These are phyloP conservation scores for Cryptus viduatorius DNA, from an alignment of 2,888 invertebrate species.

Conservation along the genomic window DNA sequence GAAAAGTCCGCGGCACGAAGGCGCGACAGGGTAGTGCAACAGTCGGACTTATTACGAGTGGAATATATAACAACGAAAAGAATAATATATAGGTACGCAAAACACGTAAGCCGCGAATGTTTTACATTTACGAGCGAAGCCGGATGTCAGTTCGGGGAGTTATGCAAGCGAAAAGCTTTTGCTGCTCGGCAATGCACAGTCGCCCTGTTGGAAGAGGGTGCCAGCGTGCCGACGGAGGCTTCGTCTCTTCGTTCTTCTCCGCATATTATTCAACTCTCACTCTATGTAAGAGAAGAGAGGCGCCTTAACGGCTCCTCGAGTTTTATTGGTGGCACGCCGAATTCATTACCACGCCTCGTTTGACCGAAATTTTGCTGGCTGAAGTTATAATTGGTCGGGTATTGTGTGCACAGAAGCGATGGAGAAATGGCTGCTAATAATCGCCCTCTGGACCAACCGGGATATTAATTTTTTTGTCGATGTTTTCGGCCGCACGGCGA, in stretches of 20 bases:
- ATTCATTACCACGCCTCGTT: constrained; percentile 81
- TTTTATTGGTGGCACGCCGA: constrained; percentile 78
- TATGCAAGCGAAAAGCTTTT: constrained; percentile 34
- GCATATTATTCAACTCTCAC: constrained; percentile 5
- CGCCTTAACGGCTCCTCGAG: constrained; percentile 70
- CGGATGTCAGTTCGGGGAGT: constrained; percentile 55
- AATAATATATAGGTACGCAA: constrained; percentile 5
- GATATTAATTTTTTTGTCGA: background rate
- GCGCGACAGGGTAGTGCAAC: too few relatives aligned
- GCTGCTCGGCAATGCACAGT: constrained; percentile 37
- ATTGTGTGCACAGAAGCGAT: constrained; percentile 46
- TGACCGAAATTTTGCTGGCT: constrained; percentile 73
- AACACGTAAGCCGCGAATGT: constrained; percentile 41
- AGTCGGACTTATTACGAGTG: too few relatives aligned
- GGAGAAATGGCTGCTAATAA: constrained; percentile 36
- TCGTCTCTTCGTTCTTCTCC: constrained; percentile 21
- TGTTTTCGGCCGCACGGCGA: background rate
- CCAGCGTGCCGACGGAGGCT: constrained; percentile 31
- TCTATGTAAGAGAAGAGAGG: constrained; percentile 70
- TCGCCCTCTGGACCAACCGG: background rate
- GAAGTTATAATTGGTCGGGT: constrained; percentile 74
- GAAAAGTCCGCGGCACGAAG: too few relatives aligned
- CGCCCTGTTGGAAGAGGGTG: constrained; percentile 55
- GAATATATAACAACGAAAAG: too few relatives aligned
- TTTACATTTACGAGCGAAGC: constrained; percentile 58